Evolutionary conservation across 2,797 vertebrate genomes (phyloP), one percentile per base, ranked within the genome.

Genomic region (Lacerta agilis): DNA sequence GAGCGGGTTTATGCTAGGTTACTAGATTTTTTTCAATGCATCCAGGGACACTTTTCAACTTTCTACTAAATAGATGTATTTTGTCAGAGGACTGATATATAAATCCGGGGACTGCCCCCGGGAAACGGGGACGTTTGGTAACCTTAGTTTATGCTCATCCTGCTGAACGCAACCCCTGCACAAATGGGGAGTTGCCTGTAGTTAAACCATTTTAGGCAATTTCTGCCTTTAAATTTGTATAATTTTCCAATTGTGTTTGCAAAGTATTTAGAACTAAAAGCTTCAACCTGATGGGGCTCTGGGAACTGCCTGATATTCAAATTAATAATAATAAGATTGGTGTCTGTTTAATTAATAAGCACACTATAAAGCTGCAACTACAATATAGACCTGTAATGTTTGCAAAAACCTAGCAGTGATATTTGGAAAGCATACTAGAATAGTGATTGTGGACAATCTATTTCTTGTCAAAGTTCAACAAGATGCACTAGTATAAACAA

Each of bases 391-490:
- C 87, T 88, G 15, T 87, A 69, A 27, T 33, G 67, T 43, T 41
- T 93, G 90, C 72, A 90, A 79, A 87, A 71, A 49, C 82, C 90
- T 88, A 79, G 90, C 93, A 93, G 9, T 72, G 64, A 25, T 86
- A 11, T 36, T 7, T 77, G 64, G 92, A 92, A 71, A 72, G 23
- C 25, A 86, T n/a, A 2, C 0, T 41, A 87, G 88, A 87, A 85
- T 72, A 0, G 80, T 10, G 5, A 79, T 41, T 78, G 43, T 20
- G 8, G 79, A 27, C 29, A 85, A 25, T 64, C 11, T 92, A 89
- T 23, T 67, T 88, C 33, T 83, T 71, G 23, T 79, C 73, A 61
- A 83, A 45, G 4, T 69, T 86, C 69, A 38, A 38, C 91, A 89
- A 89, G 64, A 82, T 49, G 11, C 77, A 87, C 67, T 82, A 79